Evolutionary conservation across 1,140 invertebrate species (phyloP).

Genomic region (Gonioctena quinquepunctata): DNA sequence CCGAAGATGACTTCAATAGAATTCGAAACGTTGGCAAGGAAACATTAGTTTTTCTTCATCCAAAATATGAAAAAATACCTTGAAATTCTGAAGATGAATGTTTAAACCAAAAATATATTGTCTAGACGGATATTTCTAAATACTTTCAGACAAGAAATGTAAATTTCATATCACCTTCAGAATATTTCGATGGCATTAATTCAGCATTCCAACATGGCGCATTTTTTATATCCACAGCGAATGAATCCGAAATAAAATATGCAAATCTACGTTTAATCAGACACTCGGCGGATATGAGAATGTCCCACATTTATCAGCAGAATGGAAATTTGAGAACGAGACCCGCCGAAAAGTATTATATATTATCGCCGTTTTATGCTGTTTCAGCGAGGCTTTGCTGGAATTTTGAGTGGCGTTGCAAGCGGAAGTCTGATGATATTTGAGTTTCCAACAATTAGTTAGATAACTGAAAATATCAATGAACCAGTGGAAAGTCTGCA

Average conservation of each 20-base stretch:
- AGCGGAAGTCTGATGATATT: conserved; percentile 8
- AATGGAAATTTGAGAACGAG: conserved; percentile 13
- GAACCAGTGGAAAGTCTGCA: no score
- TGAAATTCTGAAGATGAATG: no score
- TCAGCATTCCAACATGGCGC: not conserved
- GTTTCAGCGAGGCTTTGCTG: conserved; percentile 2
- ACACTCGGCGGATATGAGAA: conserved; percentile 15
- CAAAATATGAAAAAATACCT: no score
- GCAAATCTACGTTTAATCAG: conserved; percentile 14
- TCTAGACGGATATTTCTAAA: no score
- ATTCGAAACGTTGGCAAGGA: no score
- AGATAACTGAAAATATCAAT: no score
- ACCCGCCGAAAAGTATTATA: conserved; percentile 8
- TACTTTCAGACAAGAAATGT: no score
- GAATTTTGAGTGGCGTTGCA: conserved; percentile 1
- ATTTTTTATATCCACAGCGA: not conserved
- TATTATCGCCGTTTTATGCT: conserved; percentile 13
- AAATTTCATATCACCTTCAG: no score
- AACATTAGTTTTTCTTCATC: no score
- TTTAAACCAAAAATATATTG: no score
- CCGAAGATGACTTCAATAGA: no score
- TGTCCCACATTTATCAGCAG: conserved; percentile 18
- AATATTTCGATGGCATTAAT: no score
- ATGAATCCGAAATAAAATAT: conserved; percentile 13
- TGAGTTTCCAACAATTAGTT: conserved; percentile 18